Base-by-base conservation (phyloP, 1,140 invertebrate species). In the Epicauta chinensis region DNA sequence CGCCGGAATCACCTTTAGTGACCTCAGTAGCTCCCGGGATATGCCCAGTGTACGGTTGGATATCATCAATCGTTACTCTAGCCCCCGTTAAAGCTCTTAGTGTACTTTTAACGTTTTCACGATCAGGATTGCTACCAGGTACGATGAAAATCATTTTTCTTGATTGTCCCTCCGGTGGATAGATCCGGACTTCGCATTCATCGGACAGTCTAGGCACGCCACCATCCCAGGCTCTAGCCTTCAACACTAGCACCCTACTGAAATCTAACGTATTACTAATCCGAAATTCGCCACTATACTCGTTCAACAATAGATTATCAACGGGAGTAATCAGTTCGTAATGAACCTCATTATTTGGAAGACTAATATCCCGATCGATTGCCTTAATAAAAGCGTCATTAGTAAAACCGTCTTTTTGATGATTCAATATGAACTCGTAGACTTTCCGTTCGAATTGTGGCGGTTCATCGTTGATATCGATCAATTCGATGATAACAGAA, bases 401-500 rank as follows among this genome's bases (percentile, higher is more conserved):
- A 2, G 86, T 87, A 61, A 91, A 90, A 62, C 83, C 82, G 29
- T 73, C 80, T 46, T 83, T 72, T 61, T 89, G 84, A 4, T 80
- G 71, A 41, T 87, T 83, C 23, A 94, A 71, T 43, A 86, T 83
- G 57, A 91, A 91, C 65, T 92, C 86, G 66, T 93, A 94, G 1
- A 83, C 70, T 6, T 80, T 73, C 64, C 83, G 84, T 49, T 89
- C 82, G 62, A 95, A 96, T 43, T 81, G 73, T 12, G 92, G 92
- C 37, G 80, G 77, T 68, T 94, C 85, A 67, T 95, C 92, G 70
- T 95, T 95, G 12, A 92, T 82, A 71, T 93, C 91, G 51, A 88
- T 68, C 38, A 91, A 72, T 68, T 82, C 81, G 55, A 91, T 80
- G 46, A 84, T 78, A 37, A 93, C 76, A 49, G 80, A 78, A 44